A percentile compares a stretch with the other conserved stretches of the same genome.
Evolutionary conservation across 2,113 vertebrate species (phyloP).

Genomic region (Cryptomyrus ogoouensis): DNA sequence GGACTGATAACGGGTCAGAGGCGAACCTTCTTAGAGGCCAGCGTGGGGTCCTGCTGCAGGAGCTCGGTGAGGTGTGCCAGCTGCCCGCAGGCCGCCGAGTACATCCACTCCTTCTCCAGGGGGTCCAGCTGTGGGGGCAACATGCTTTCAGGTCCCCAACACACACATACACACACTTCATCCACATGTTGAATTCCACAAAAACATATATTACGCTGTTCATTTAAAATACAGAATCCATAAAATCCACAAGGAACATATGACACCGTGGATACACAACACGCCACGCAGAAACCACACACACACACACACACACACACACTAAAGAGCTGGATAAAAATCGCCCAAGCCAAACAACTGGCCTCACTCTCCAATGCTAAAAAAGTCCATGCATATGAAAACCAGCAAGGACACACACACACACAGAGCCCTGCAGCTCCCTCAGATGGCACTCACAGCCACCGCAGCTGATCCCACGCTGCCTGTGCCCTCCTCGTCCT

Average conservation of each 20-base stretch:
- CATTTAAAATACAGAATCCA: background rate
- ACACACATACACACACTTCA: background rate
- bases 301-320: background rate
- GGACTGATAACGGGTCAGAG: background rate
- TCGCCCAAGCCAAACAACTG: background rate
- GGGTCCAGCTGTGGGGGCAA: conserved; percentile 58
- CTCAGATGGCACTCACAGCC: conserved; percentile 58
- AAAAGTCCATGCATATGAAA: background rate
- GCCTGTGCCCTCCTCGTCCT: conserved; percentile 57
- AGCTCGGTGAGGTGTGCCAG: conserved; percentile 61
- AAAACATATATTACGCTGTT: background rate
- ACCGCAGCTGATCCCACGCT: conserved; percentile 57
- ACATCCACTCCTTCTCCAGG: conserved; percentile 70
- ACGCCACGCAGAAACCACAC: background rate
- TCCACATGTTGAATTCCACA: background rate
- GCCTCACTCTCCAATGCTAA: background rate
- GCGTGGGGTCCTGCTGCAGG: conserved; percentile 60
- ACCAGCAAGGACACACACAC: background rate
- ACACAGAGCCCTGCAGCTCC: conserved; percentile 13
- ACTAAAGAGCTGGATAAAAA: background rate
- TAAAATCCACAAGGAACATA: background rate
- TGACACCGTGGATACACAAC: background rate
- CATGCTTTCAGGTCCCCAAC: background rate
- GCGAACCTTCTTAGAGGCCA: conserved; percentile 68
- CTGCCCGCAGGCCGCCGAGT: conserved; percentile 61